Evolutionary conservation across 2,113 vertebrate species (phyloP).

Genomic region (Peromyscus leucopus): DNA sequence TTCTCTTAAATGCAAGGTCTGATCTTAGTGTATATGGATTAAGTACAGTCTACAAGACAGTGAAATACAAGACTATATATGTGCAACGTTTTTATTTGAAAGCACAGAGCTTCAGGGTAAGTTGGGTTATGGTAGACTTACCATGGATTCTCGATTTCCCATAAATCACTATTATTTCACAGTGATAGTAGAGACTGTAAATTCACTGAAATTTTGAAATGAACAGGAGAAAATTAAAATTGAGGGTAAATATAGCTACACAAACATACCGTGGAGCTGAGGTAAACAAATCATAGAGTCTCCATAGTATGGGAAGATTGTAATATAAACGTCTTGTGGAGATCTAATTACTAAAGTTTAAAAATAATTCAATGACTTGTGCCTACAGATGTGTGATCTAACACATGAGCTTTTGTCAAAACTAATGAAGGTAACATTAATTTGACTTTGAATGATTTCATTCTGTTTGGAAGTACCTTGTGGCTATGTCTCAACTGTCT

Average conservation of each 20-base stretch:
- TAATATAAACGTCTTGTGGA: neutral
- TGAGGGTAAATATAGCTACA: neutral
- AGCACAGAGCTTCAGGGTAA: neutral
- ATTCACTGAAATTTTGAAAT: neutral
- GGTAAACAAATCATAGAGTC: neutral
- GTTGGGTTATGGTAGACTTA: neutral
- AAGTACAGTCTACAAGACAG: neutral
- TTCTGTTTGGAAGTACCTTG: neutral
- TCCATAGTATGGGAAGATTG: neutral
- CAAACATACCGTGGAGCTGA: neutral
- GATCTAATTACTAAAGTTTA: neutral
- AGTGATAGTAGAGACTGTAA: neutral
- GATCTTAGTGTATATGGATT: neutral
- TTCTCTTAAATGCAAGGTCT: neutral
- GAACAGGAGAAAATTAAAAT: slow-evolving; percentile 13
- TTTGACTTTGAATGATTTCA: neutral
- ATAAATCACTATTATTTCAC: neutral
- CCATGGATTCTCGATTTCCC: neutral
- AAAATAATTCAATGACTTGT: neutral
- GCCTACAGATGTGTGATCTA: neutral
- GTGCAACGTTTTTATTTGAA: neutral
- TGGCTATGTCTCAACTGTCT: neutral
- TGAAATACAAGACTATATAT: neutral
- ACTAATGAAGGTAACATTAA: neutral
- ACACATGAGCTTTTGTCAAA: neutral